Evolutionary conservation across 2,797 vertebrate genomes (phyloP).

Genomic region (Cottoperca gobio): DNA sequence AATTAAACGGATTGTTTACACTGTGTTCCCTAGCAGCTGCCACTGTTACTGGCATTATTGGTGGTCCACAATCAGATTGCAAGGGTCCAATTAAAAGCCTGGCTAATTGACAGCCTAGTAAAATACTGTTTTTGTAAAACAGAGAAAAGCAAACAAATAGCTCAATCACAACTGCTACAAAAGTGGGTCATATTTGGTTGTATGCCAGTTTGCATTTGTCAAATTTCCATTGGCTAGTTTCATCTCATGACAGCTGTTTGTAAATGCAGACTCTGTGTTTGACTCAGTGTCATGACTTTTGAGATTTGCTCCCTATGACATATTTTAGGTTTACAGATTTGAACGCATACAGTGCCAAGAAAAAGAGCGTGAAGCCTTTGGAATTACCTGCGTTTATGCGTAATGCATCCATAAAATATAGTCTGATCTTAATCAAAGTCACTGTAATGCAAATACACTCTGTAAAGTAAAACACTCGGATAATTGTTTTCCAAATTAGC

Average conservation of each 20-base stretch:
- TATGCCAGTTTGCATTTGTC: slow-evolving; percentile 32
- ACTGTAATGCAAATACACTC: neutral
- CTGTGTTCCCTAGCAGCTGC: slow-evolving; percentile 16
- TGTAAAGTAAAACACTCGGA: no score
- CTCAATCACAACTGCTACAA: neutral
- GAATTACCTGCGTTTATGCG: neutral
- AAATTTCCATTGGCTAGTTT: slow-evolving; percentile 10
- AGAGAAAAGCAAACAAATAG: slow-evolving; percentile 13
- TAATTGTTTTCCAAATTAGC: no score
- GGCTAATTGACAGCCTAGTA: slow-evolving; percentile 21
- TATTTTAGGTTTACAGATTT: slow-evolving; percentile 3
- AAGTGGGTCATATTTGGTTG: slow-evolving; percentile 31
- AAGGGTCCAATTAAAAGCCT: slow-evolving; percentile 20
- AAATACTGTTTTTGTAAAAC: slow-evolving; percentile 13
- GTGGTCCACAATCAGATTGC: slow-evolving; percentile 26
- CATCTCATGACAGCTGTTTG: slow-evolving; percentile 34
- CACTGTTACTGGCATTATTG: slow-evolving; percentile 13
- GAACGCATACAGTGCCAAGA: neutral
- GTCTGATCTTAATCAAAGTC: neutral
- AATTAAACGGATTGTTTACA: slow-evolving; percentile 35
- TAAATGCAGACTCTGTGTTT: slow-evolving; percentile 12
- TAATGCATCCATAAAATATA: neutral
- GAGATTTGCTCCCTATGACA: slow-evolving; percentile 1
- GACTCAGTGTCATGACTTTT: slow-evolving; percentile 20
- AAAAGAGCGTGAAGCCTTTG: neutral